A percentile compares a stretch with the other conserved stretches of the same genome.
Conservation (phyloP, 2,113 vertebrate genomes). For the Triplophysa tibetana region DNA sequence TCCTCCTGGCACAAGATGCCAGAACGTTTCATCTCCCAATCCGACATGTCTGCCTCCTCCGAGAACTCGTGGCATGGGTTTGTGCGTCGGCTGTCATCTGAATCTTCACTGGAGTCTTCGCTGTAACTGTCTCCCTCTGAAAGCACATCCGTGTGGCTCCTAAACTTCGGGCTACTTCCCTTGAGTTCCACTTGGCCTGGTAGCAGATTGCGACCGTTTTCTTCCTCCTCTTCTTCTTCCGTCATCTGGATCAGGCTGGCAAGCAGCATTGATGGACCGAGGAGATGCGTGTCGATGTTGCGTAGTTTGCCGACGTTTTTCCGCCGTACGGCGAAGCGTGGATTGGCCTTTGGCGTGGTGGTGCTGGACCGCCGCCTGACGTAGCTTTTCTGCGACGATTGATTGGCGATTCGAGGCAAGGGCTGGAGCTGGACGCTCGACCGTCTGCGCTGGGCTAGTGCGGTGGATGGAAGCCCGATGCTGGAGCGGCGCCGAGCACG, state of each 20-base stretch:
- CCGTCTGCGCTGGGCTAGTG: constrained; percentile 72
- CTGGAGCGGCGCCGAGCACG: constrained; percentile 84
- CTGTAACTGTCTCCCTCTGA: constrained; percentile 59
- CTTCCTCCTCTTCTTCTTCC: constrained; percentile 65
- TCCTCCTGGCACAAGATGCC: constrained; percentile 34
- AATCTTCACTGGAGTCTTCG: constrained; percentile 53
- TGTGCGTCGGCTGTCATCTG: constrained; percentile 55
- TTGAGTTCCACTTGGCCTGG: constrained; percentile 64
- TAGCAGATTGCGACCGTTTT: not conserved
- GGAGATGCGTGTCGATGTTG: constrained; percentile 61
- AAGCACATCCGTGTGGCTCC: constrained; percentile 58
- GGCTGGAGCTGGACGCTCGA: constrained; percentile 68
- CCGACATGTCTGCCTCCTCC: constrained; percentile 51
- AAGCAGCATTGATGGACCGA: constrained; percentile 69
- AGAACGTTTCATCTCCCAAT: constrained; percentile 50
- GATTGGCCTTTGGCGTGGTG: constrained; percentile 78
- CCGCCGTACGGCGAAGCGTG: constrained; percentile 72
- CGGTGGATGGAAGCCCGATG: constrained; percentile 77
- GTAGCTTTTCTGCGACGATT: not conserved
- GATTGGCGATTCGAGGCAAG: constrained; percentile 33
- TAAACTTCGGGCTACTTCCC: constrained; percentile 20
- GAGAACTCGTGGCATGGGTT: constrained; percentile 39
- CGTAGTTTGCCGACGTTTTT: constrained; percentile 27
- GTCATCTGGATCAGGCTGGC: constrained; percentile 68
- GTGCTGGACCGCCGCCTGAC: constrained; percentile 84